These are phyloP conservation scores for Parnassius apollo DNA, from an alignment of 2,888 invertebrate genomes.

Conservation along the genomic window DNA sequence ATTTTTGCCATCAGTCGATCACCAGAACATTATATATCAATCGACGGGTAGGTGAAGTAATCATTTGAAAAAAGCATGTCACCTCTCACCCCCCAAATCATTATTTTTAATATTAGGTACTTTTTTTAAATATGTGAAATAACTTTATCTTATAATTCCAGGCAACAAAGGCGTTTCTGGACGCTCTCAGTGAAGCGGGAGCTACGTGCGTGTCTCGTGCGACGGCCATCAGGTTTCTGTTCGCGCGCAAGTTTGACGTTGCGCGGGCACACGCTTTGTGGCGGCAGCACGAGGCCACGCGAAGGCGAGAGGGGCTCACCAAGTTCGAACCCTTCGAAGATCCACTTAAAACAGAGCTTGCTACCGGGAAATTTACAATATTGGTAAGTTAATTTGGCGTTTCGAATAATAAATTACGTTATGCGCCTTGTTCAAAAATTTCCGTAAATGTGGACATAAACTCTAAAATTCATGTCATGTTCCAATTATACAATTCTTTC, in stretches of 20 bases:
- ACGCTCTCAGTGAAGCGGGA: constrained; percentile 84
- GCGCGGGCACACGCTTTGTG: constrained; percentile 94
- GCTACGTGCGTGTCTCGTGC: constrained; percentile 85
- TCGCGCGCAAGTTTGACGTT: constrained; percentile 97
- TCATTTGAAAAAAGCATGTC: no score
- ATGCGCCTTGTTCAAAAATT: no score
- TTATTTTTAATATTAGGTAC: not conserved
- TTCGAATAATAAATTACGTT: no score
- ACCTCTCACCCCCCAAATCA: not conserved
- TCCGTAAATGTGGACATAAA: no score
- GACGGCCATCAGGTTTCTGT: constrained; percentile 95
- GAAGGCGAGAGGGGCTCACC: constrained; percentile 91
- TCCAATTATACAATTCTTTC: no score
- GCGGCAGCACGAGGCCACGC: constrained; percentile 94
- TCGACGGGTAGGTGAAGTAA: no score
- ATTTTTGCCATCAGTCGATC: no score
- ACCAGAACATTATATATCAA: no score
- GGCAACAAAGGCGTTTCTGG: constrained; percentile 91
- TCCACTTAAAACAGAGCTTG: constrained; percentile 91
- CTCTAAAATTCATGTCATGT: no score
- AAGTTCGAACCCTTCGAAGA: constrained; percentile 91
- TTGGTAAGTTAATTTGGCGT: constrained; percentile 83
- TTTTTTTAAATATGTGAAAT: not conserved
- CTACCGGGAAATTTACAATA: constrained; percentile 97
- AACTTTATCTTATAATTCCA: constrained; percentile 57